Conservation (phyloP, 2,797 vertebrate species). For the Xenentodon cancila region DNA sequence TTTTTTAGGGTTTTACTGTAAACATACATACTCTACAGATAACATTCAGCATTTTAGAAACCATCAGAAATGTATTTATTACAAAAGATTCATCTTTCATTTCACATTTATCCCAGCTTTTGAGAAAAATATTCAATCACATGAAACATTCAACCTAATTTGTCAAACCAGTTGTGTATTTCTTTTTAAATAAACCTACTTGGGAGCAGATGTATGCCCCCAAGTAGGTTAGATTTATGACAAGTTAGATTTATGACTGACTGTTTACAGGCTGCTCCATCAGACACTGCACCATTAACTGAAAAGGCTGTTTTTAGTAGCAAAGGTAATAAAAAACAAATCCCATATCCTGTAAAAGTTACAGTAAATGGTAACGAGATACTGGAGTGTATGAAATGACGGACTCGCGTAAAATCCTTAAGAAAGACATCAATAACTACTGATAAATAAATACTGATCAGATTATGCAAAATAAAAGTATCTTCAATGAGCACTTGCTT, state of each 20-base stretch:
- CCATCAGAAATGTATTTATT: background rate
- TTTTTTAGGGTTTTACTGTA: background rate
- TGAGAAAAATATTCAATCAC: background rate
- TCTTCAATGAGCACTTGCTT: background rate
- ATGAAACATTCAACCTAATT: background rate
- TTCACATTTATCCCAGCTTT: constrained; percentile 2
- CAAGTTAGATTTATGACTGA: too few relatives aligned
- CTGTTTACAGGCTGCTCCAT: constrained; percentile 5
- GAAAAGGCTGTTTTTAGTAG: constrained; percentile 6
- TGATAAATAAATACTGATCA: constrained; percentile 58
- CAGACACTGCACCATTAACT: constrained; percentile 13
- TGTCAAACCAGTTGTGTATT: background rate
- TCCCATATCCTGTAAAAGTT: background rate
- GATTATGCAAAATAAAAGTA: constrained; percentile 1
- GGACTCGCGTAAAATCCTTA: background rate
- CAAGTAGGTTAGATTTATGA: too few relatives aligned
- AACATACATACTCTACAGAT: background rate
- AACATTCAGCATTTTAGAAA: background rate
- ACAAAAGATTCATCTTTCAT: background rate
- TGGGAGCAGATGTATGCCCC: background rate
- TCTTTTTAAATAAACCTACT: background rate
- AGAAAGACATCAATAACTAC: constrained; percentile 17
- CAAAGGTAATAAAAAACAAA: constrained; percentile 5
- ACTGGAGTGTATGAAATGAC: constrained; percentile 9
- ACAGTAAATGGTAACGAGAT: constrained; percentile 3